Conservation (phyloP, 2,888 invertebrate genomes). For the Lasioglossum malachurum region DNA sequence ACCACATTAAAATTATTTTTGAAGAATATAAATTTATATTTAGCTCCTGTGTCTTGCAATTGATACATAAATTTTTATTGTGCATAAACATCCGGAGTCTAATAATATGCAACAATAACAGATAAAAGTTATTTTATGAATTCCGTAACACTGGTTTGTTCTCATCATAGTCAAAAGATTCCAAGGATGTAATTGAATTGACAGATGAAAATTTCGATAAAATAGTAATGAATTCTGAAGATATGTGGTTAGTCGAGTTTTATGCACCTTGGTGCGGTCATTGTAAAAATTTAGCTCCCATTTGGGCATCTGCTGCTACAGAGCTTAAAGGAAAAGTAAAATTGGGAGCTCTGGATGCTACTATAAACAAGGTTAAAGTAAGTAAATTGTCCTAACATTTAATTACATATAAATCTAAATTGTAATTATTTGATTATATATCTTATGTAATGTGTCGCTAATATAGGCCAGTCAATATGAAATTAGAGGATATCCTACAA, state of each 20-base stretch:
- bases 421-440: not conserved
- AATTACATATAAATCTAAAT: not conserved
- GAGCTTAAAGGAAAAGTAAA: constrained; percentile 98
- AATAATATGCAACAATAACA: not conserved
- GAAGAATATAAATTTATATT: no score
- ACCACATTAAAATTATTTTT: no score
- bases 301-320: constrained; percentile 97
- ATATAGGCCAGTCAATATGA: constrained; percentile 90
- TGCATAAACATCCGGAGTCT: no score
- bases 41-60: no score
- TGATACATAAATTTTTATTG: no score
- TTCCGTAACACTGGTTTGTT: constrained; percentile 11
- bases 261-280: constrained; percentile 99
- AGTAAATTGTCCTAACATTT: constrained; percentile 17
- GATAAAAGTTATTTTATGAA: not conserved
- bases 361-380: constrained; percentile 91
- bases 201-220: constrained; percentile 98
- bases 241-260: constrained; percentile 99
- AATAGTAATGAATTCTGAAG: constrained; percentile 95
- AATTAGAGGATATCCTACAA: constrained; percentile 98
- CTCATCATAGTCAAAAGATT: constrained; percentile 76
- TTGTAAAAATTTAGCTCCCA: constrained; percentile 98
- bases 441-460: not conserved
- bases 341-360: constrained; percentile 98
- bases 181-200: constrained; percentile 93